Conservation (phyloP, 1,140 invertebrate genomes). For the Bombus pyrosoma region DNA sequence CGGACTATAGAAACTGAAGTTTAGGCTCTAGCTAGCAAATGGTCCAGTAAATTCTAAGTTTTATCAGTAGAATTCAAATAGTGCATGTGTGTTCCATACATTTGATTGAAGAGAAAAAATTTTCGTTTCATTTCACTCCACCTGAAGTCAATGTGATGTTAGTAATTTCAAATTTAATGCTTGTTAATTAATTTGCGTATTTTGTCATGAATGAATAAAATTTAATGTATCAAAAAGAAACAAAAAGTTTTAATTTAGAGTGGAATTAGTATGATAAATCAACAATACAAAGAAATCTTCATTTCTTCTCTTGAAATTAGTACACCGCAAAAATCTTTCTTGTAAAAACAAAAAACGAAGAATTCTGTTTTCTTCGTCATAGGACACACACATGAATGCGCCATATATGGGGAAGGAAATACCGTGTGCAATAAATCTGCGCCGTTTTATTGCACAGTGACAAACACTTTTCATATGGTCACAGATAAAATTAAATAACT, state of each 20-base stretch:
- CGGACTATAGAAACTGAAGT: background rate
- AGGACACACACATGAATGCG: background rate
- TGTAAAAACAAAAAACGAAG: background rate
- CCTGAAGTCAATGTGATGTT: no score
- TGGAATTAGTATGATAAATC: no score
- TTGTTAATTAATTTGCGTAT: no score
- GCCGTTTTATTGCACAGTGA: slow-evolving; percentile 39
- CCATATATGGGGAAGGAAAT: slow-evolving; percentile 15
- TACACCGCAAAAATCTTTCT: background rate
- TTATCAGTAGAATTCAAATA: background rate
- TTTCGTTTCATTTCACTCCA: no score
- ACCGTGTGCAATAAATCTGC: slow-evolving; percentile 26
- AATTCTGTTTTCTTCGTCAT: background rate
- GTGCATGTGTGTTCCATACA: no score
- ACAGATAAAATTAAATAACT: slow-evolving; percentile 41
- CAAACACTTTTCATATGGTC: background rate
- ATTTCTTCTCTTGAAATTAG: no score
- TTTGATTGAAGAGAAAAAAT: no score
- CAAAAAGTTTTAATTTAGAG: no score
- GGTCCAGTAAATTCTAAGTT: background rate
- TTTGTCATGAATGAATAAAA: no score
- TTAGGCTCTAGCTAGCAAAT: background rate
- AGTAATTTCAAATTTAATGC: no score
- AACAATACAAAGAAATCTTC: no score
- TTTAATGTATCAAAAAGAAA: no score